Evolutionary conservation across 2,797 vertebrate species (phyloP), one percentile per base, ranked within the genome.

Genomic region (Propithecus perrieri): DNA sequence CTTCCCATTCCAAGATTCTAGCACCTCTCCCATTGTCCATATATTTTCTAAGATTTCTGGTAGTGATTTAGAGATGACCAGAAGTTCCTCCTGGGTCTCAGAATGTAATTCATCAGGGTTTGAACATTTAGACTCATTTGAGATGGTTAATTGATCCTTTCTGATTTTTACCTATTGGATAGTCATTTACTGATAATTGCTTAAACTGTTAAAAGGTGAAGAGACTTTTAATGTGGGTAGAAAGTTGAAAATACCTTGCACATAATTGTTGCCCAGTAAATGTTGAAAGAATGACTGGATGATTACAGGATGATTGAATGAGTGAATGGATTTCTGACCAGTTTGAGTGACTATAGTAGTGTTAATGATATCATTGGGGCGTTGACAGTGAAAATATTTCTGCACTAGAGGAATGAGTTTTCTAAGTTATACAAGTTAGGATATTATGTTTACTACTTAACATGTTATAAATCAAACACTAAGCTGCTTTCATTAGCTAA

Each of bases 181-280:
- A 89, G 41, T 93, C 65, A 78, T 84, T 95, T 88, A 75, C 57
- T 81, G 33, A 48, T 75, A 91, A 94, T 84, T 83, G 78, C 28
- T 74, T 63, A 80, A 84, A 95, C 20, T 67, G n/a, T 67, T 57
- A 41, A 83, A 92, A 90, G 41, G 17, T 65, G 20, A 71, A 65
- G 41, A 59, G 30, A 50, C 38, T 91, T 94, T 95, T 76, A 88
- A 20, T 88, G 30, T 79, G 55, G 15, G 26, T 53, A 65, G 88
- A 85, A 63, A 88, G 55, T 57, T 28, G 41, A 80, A 80, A 79
- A 83, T 79, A 43, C 26, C 72, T 72, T 91, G n/a, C 2, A 88
- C 20, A 46, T 43, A 14, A 11, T 43, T 53, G 17, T 15, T 72
- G 7, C 14, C 9, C 55, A 79, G 4, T 33, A 74, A 10, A 67